A percentile compares a stretch with the other conserved stretches of the same genome.
These are phyloP conservation scores for Cryptus viduatorius DNA, from an alignment of 2,888 invertebrate genomes.

Conservation along the genomic window DNA sequence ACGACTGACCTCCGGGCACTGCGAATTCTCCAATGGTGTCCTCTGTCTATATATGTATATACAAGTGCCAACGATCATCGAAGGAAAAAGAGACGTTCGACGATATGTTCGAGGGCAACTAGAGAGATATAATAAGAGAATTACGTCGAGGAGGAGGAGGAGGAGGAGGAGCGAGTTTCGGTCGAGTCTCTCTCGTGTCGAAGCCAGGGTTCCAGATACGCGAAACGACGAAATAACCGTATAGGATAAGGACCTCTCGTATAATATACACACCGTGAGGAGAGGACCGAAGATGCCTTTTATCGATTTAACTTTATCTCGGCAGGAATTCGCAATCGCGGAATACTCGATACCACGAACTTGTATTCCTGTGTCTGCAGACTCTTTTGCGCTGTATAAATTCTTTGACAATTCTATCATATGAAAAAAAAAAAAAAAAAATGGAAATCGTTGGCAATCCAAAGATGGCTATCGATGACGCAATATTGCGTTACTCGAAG, in stretches of 20 bases:
- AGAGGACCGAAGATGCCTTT: slow-evolving; percentile 58
- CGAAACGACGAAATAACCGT: slow-evolving; percentile 69
- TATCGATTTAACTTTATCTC: slow-evolving; percentile 66
- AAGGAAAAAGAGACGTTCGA: slow-evolving; percentile 67
- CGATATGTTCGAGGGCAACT: slow-evolving; percentile 54
- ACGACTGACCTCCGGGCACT: slow-evolving; percentile 80
- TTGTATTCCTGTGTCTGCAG: background rate
- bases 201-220: slow-evolving; percentile 64
- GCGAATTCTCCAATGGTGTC: slow-evolving; percentile 61
- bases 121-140: slow-evolving; percentile 53
- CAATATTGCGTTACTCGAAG: no score
- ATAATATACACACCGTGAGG: slow-evolving; percentile 51
- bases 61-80: slow-evolving; percentile 26
- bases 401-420: background rate
- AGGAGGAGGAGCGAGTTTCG: slow-evolving; percentile 44
- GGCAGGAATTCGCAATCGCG: slow-evolving; percentile 57
- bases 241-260: slow-evolving; percentile 66
- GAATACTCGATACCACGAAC: slow-evolving; percentile 27
- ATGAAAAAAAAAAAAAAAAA: background rate
- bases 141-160: slow-evolving; percentile 3
- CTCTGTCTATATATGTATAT: slow-evolving; percentile 13
- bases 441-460: background rate
- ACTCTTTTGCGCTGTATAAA: background rate
- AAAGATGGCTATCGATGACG: no score
- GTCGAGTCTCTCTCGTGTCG: slow-evolving; percentile 57